These are phyloP conservation scores for Lophotriccus pileatus DNA, from an alignment of 2,797 vertebrate genomes.

Conservation along the genomic window DNA sequence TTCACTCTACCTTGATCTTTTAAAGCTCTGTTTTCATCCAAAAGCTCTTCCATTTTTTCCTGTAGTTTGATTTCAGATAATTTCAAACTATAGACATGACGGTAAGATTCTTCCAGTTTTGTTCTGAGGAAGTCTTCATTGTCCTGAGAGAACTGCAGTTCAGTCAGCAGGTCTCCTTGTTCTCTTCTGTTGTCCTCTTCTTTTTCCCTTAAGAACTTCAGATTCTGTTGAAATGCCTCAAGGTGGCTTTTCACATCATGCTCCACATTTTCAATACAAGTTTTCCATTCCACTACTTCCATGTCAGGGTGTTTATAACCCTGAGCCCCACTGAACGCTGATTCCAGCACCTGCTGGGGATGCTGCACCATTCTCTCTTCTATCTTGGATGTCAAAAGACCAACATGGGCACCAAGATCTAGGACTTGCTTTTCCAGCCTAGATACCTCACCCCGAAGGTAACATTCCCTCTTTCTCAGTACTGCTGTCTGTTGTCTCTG, in stretches of 20 bases:
- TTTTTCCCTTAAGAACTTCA: constrained; percentile 72
- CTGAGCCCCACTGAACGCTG: constrained; percentile 35
- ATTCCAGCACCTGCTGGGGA: not conserved
- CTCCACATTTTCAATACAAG: constrained; percentile 23
- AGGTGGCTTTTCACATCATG: constrained; percentile 68
- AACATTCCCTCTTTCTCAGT: constrained; percentile 74
- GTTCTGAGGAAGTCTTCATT: constrained; percentile 67
- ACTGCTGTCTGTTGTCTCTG: constrained; percentile 78
- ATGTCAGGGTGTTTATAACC: not conserved
- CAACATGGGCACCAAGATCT: constrained; percentile 71
- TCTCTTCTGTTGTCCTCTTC: constrained; percentile 68
- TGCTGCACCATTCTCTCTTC: not conserved
- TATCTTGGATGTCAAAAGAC: constrained; percentile 53
- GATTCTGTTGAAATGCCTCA: constrained; percentile 74
- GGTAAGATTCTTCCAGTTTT: constrained; percentile 78
- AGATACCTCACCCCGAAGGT: constrained; percentile 74
- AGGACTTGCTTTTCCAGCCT: constrained; percentile 78
- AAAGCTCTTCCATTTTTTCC: constrained; percentile 74
- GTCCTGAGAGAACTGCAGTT: constrained; percentile 75
- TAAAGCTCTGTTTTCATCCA: constrained; percentile 74
- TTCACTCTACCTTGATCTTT: constrained; percentile 29
- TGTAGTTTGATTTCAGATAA: constrained; percentile 73
- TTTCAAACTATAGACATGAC: constrained; percentile 63
- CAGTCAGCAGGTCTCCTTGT: constrained; percentile 56
- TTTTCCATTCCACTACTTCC: constrained; percentile 27